A percentile compares a stretch with the other conserved stretches of the same genome.
Conservation (phyloP, 2,888 invertebrate species). For the Drosophila eohydei region DNA sequence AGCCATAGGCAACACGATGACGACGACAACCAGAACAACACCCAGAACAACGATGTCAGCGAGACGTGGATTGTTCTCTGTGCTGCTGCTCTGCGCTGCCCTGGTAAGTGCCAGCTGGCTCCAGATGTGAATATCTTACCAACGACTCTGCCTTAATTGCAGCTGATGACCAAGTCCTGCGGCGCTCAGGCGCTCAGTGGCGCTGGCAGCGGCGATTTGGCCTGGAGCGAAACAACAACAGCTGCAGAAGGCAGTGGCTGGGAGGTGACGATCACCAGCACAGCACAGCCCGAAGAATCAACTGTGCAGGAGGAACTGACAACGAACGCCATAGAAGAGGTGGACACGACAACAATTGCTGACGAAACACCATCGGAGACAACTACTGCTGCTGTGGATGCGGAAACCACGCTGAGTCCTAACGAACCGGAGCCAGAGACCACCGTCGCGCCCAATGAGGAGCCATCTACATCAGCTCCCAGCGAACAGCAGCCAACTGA, state of each 20-base stretch:
- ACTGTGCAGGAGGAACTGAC: constrained; percentile 16
- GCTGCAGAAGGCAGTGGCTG: constrained; percentile 60
- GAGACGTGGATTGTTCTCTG: constrained; percentile 49
- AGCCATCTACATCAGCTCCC: constrained; percentile 1
- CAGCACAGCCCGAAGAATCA: constrained; percentile 11
- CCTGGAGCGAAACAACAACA: constrained; percentile 47
- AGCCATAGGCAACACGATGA: constrained; percentile 73
- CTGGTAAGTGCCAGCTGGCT: constrained; percentile 55
- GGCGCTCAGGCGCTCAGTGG: constrained; percentile 56
- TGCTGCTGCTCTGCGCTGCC: constrained; percentile 58
- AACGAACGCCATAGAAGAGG: constrained; percentile 11
- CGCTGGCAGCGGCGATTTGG: constrained; percentile 35
- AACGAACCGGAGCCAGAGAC: constrained; percentile 33
- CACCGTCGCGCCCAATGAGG: constrained; percentile 12
- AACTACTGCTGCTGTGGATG: constrained; percentile 1
- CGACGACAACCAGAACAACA: constrained; percentile 41
- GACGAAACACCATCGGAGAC: constrained; percentile 12
- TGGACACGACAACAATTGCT: constrained; percentile 19
- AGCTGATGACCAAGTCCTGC: constrained; percentile 68
- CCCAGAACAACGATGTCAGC: constrained; percentile 36
- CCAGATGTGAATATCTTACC: constrained; percentile 34
- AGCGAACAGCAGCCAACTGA: constrained; percentile 8
- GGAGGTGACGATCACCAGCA: constrained; percentile 33
- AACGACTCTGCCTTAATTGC: constrained; percentile 34
- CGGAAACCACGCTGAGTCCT: constrained; percentile 30